These are phyloP conservation scores for Lasioglossum albipes DNA, from an alignment of 1,140 invertebrate species.

Conservation along the genomic window DNA sequence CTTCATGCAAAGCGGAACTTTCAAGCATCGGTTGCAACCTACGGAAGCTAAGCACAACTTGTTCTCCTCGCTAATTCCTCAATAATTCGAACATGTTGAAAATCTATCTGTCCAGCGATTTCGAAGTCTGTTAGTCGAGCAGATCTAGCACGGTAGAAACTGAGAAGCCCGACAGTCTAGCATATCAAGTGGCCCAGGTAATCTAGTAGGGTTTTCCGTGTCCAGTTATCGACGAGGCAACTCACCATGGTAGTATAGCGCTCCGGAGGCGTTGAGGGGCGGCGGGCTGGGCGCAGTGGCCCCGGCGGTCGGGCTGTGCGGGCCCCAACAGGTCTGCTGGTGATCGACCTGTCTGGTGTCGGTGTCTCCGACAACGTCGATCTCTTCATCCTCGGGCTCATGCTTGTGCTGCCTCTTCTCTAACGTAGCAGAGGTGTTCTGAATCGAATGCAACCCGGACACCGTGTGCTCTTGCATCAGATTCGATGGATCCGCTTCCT, in stretches of 20 bases:
- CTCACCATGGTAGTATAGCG: constrained; percentile 85
- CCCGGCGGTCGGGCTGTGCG: constrained; percentile 86
- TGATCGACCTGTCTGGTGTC: constrained; percentile 65
- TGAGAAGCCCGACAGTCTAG: no score
- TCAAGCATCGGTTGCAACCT: no score
- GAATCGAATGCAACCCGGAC: constrained; percentile 28
- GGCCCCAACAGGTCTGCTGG: constrained; percentile 84
- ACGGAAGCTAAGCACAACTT: no score
- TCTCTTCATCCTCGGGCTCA: constrained; percentile 88
- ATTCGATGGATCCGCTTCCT: constrained; percentile 40
- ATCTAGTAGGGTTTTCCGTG: no score
- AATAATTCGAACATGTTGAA: no score
- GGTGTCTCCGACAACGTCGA: constrained; percentile 87
- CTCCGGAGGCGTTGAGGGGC: constrained; percentile 82
- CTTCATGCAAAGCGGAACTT: no score
- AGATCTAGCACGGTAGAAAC: no score
- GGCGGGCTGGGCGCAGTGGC: constrained; percentile 87
- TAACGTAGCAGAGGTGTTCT: constrained; percentile 46
- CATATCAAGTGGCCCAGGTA: no score
- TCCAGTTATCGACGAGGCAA: background rate
- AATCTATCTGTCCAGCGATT: no score
- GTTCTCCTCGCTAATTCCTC: no score
- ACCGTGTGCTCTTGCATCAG: constrained; percentile 45
- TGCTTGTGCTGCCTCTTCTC: constrained; percentile 58
- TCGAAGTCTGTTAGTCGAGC: no score